phyloP scores from a whole-genome alignment of 2,888 invertebrate species.

The Phaedon cochleariae region DNA sequence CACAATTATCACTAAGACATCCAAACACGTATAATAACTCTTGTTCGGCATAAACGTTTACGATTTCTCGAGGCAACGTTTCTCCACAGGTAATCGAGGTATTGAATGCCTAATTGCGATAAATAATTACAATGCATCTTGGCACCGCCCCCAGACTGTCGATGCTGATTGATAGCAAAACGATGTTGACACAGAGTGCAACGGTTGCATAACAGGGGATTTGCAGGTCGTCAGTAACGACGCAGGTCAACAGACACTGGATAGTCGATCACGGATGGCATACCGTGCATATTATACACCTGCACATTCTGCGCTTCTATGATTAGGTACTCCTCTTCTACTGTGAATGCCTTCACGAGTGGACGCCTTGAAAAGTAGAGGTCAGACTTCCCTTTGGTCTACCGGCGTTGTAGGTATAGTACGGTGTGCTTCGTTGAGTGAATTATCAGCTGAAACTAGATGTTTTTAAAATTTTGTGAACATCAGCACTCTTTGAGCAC shows the following conservation, averaged over 20 bases:
- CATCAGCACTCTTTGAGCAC: too few relatives aligned
- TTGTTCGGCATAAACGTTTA: too few relatives aligned
- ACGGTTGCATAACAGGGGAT: conserved; percentile 56
- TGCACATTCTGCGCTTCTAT: conserved; percentile 42
- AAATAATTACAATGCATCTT: conserved; percentile 33
- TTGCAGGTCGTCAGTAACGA: conserved; percentile 54
- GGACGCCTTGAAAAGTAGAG: background rate
- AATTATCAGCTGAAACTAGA: too few relatives aligned
- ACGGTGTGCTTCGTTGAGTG: too few relatives aligned
- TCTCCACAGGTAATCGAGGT: conserved; percentile 38
- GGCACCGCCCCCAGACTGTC: conserved; percentile 30
- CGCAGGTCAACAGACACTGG: conserved; percentile 56
- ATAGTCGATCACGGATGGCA: conserved; percentile 57
- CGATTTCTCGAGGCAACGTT: conserved; percentile 22
- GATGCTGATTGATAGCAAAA: conserved; percentile 45
- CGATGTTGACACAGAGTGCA: conserved; percentile 53
- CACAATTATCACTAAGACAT: too few relatives aligned
- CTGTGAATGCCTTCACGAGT: background rate
- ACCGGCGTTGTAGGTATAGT: too few relatives aligned
- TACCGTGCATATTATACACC: conserved; percentile 39
- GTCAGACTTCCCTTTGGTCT: background rate
- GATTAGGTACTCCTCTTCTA: background rate
- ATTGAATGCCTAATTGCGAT: conserved; percentile 37
- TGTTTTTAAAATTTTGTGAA: too few relatives aligned
- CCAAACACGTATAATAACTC: too few relatives aligned